These are phyloP conservation scores for Acrocephalus kingi DNA, from an alignment of 2,113 vertebrate genomes.

Conservation along the genomic window DNA sequence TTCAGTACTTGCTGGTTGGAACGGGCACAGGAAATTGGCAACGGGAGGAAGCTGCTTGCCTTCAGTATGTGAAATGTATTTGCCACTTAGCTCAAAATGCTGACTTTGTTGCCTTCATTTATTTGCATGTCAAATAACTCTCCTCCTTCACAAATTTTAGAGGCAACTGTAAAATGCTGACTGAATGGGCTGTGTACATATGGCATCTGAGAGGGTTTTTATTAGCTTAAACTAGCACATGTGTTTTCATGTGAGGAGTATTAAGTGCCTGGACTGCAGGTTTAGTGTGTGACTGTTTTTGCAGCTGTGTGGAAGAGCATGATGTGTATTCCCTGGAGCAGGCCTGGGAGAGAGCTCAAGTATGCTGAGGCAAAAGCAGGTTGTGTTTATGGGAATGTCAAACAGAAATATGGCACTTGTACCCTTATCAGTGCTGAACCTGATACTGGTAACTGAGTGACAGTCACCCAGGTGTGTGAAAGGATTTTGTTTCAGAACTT, in stretches of 20 bases:
- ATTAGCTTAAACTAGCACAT: conserved; percentile 45
- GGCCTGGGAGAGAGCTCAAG: conserved; percentile 40
- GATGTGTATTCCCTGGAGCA: conserved; percentile 62
- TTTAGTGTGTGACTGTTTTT: conserved; percentile 66
- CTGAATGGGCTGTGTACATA: conserved; percentile 21
- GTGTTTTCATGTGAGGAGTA: conserved; percentile 64
- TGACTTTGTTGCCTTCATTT: conserved; percentile 33
- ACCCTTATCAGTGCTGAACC: conserved; percentile 3
- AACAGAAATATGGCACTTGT: conserved; percentile 51
- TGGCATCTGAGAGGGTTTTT: conserved; percentile 48
- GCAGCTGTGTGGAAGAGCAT: conserved; percentile 69
- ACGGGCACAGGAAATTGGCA: neutral
- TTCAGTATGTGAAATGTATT: neutral
- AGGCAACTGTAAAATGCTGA: conserved; percentile 45
- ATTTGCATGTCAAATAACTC: conserved; percentile 33
- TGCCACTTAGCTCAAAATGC: conserved; percentile 26
- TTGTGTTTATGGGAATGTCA: conserved; percentile 64
- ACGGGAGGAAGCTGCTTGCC: neutral
- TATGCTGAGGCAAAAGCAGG: conserved; percentile 37
- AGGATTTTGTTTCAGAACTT: conserved; percentile 5
- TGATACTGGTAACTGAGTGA: neutral
- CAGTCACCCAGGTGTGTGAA: neutral
- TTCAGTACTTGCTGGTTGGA: neutral
- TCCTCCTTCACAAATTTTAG: conserved; percentile 31
- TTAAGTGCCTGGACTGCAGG: conserved; percentile 67